Conservation (phyloP, 53 echinoderm and acorn worm genomes). For the Pentamera pediparva region DNA sequence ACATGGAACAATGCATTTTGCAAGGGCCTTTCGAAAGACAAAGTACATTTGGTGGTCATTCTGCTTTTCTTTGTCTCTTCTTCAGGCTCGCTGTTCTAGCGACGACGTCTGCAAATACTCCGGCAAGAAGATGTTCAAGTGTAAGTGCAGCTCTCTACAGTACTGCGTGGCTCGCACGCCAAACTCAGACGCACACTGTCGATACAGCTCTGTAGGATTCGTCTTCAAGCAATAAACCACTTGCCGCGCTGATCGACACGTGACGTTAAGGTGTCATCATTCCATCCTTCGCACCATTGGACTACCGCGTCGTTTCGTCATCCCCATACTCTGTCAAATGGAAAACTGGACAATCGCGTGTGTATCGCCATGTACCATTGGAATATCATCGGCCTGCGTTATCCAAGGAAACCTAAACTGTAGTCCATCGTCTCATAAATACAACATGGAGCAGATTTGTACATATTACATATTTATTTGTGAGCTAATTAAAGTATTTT, state of each 20-base stretch:
- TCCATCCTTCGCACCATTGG: too few species aligned
- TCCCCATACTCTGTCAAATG: background rate
- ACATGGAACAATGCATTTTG: background rate
- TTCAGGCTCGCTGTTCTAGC: conserved; percentile 26
- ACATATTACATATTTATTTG: too few species aligned
- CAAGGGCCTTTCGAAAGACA: too few species aligned
- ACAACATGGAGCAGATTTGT: too few species aligned
- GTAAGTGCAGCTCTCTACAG: conserved; percentile 51
- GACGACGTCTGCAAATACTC: conserved; percentile 46
- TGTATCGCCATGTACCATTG: too few species aligned
- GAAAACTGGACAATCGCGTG: too few species aligned
- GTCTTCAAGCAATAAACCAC: conserved; percentile 42
- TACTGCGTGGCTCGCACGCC: conserved; percentile 51
- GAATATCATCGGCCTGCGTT: too few species aligned
- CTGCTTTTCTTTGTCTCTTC: background rate
- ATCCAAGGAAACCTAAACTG: too few species aligned
- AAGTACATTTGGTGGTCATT: background rate
- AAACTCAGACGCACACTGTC: conserved; percentile 49
- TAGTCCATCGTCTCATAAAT: background rate
- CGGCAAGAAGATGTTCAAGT: conserved; percentile 47
- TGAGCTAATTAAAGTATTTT: background rate
- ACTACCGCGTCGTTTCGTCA: too few species aligned
- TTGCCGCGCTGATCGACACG: too few species aligned
- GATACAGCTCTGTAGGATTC: conserved; percentile 58
- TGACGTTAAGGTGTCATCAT: too few species aligned